Evolutionary conservation across 2,113 vertebrate species (phyloP).

Genomic region (Pangasianodon gigas): DNA sequence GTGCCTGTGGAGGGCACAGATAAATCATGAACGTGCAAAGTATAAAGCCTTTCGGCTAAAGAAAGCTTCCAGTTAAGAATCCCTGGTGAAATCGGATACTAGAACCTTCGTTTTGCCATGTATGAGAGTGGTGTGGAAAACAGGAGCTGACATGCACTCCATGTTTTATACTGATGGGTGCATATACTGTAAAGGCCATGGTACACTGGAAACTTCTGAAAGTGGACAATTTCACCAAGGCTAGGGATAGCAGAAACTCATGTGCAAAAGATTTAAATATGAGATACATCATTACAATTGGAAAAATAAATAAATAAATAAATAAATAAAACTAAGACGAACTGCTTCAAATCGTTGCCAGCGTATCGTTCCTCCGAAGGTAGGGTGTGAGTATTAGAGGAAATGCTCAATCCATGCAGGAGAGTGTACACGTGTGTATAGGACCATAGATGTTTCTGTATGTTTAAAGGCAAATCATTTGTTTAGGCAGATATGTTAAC

Average conservation of each 20-base stretch:
- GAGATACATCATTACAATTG: not conserved
- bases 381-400: slow-evolving; percentile 10
- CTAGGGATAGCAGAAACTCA: not conserved
- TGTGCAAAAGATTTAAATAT: not conserved
- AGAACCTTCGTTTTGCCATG: not conserved
- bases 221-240: not conserved
- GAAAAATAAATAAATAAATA: not conserved
- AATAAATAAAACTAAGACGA: not conserved
- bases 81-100: not conserved
- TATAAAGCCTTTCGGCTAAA: slow-evolving; percentile 17
- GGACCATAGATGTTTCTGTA: not conserved
- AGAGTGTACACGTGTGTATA: slow-evolving; percentile 4
- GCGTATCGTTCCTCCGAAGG: slow-evolving; percentile 7
- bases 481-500: slow-evolving; percentile 34
- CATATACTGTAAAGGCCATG: slow-evolving; percentile 36
- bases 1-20: not conserved
- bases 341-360: not conserved
- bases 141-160: slow-evolving; percentile 13
- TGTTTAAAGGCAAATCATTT: slow-evolving; percentile 33
- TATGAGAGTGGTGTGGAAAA: not conserved
- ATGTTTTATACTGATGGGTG: slow-evolving; percentile 33
- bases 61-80: slow-evolving; percentile 7
- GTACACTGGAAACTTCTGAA: slow-evolving; percentile 13
- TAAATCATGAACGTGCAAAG: slow-evolving; percentile 16
- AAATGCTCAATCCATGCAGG: slow-evolving; percentile 11